Base-by-base conservation (phyloP, 1,140 invertebrate genomes). In the Eueides isabella region DNA sequence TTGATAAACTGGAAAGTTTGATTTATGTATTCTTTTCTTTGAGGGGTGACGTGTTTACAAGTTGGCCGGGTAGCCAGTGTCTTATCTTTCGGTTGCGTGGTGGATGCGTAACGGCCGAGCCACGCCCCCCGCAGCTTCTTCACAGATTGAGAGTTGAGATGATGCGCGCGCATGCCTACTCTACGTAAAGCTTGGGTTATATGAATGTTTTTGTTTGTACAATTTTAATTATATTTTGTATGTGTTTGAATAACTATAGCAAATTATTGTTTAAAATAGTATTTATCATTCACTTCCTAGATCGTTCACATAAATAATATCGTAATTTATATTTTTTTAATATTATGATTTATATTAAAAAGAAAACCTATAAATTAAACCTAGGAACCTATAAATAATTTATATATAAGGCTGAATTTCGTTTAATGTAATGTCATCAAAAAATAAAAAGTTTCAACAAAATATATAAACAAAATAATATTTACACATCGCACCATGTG, bases 151-250 rank as follows among this genome's bases (percentile, higher is more conserved):
- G 80, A 84, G 81, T 75, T 82, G 81, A 80, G 80, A 84, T 81
- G 85, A 85, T 91, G 90, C 90, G 90, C 89, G 90, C 90, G 90
- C 90, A 92, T 72, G 85, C 72, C 73, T 77, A 76, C 79, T 76
- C 80, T 6, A 23, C 38, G 65, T 90, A 85, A 90, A 77, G 87
- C 82, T 77, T 65, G 81, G 85, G 70, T 80, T 84, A 92, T 81
- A 90, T 71, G 67, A 23, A 23, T 23, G 11, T 55, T 55, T 19
- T 5, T 26, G 6, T 55, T n/a, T 55, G 2, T 9, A 12, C 1
- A 1, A 11, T 55, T 55, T 55, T 55, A 1, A 11, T 55, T 55
- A 26, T 55, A 11, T 55, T 1, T 55, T 28, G 26, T 16, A 12
- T 62, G 6, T 11, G 29, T 48, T 55, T 26, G 23, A 11, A 9